phyloP scores from a whole-genome alignment of 1,140 invertebrate genomes.

The Dendroctonus ponderosae region DNA sequence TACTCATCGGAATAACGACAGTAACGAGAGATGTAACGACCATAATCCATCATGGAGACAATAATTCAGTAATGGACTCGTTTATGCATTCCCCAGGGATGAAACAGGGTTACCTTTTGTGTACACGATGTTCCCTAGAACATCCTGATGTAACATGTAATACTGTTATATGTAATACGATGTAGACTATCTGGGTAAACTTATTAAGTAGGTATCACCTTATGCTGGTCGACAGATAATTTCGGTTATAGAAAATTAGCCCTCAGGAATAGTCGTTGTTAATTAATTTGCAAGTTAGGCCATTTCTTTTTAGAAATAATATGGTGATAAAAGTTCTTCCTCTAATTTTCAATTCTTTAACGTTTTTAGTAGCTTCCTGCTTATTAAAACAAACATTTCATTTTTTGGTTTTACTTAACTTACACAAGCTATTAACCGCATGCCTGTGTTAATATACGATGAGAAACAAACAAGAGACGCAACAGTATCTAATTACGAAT shows the following conservation, averaged over 20 bases:
- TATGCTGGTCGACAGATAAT: background rate
- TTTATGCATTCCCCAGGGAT: constrained; percentile 24
- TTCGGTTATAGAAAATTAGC: too few relatives aligned
- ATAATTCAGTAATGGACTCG: constrained; percentile 32
- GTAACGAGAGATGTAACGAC: constrained; percentile 29
- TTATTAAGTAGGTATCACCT: background rate
- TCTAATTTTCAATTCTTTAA: too few relatives aligned
- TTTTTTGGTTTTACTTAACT: too few relatives aligned
- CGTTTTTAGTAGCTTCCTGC: too few relatives aligned
- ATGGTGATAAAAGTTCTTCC: too few relatives aligned
- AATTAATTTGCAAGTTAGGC: too few relatives aligned
- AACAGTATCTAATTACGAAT: background rate
- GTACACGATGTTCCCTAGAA: constrained; percentile 4
- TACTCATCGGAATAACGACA: constrained; percentile 18
- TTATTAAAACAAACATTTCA: too few relatives aligned
- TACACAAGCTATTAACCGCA: too few relatives aligned
- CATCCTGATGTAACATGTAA: constrained; percentile 2
- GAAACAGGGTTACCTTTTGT: constrained; percentile 20
- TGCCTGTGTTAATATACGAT: background rate
- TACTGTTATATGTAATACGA: constrained; percentile 15
- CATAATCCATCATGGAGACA: constrained; percentile 29
- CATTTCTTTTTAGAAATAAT: too few relatives aligned
- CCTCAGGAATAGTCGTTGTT: too few relatives aligned
- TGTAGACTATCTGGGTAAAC: constrained; percentile 1
- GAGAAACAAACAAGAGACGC: background rate